Evolutionary conservation across 2,113 vertebrate species (phyloP), one percentile per base, ranked within the genome.

Genomic region (Orientallactaga bullata): DNA sequence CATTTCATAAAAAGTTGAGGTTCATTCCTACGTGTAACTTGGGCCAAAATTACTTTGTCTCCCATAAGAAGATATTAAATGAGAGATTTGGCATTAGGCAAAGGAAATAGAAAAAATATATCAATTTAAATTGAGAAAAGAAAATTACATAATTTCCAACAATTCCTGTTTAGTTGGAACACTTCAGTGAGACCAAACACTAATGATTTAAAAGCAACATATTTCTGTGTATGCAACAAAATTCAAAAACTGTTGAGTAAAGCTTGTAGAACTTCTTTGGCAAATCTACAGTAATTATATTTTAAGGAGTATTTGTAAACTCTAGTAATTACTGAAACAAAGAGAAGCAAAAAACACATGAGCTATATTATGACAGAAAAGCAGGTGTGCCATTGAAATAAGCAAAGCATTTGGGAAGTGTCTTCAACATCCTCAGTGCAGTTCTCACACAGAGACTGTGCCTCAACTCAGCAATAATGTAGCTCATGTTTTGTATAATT

Each of bases 271-370:
- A 91, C 61, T 95, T 95, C 69, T 39, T 95, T 81, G 95, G 85
- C 85, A 93, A 95, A 97, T 86, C 92, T 93, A 84, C 83, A 51
- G 94, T 90, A 96, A 97, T 97, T 95, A 90, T 90, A 96, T 93
- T 95, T 96, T 96, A 96, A 88, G 66, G 55, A 83, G 66, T 97
- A 96, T 97, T 97, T 97, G 97, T 95, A 97, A 97, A 97, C 96
- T 96, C 86, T 85, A 51, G 85, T 95, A 97, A 97, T 97, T 96
- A 96, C 82, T 88, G 63, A 92, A 96, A 97, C 95, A 97, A 97
- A 97, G 97, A 92, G 95, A 95, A 96, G 85, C 58, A 88, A 95
- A 94, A 97, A 94, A 96, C 61, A 66, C 76, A 85, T 35, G 95
- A 89, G 95, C 94, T 93, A 60, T 92, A 94, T 97, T 96, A 84